Evolutionary conservation across 92 coral and sea anemone genomes (phyloP), one percentile per base, ranked within the genome.

Genomic region (Palythoa caribaeorum): DNA sequence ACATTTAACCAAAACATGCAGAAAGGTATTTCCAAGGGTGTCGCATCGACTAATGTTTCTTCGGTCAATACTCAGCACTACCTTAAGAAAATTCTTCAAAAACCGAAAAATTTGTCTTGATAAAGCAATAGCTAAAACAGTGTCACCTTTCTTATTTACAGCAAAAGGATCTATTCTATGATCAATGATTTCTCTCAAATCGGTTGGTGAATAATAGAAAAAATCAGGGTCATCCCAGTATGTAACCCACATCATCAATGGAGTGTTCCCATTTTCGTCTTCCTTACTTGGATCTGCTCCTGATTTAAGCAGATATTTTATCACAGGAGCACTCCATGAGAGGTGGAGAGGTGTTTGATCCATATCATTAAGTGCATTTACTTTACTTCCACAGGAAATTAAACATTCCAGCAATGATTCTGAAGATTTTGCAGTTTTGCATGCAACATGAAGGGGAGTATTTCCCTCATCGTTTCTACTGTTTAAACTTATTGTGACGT

Each of bases 401-500:
- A 75, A 37, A n/a, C 37, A 75, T 9, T 74, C 20, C 19, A 74
- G 38, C 48, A 75, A 75, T 12, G 79, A 48, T 8, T 3, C 5
- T n/a, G 15, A 17, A 12, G 16, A 10, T 28, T 2, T n/a, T 12
- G 47, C 39, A 14, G 60, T 37, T 39, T 15, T 76, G 38, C 60
- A 47, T 50, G 63, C 80, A 40, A 20, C 35, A 20, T 76, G 80
- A 76, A 76, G 38, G 7, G 80, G 80, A 5, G 80, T 76, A 50
- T 76, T 76, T 19, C 80, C 80, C 0, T 48, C 80, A 3, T 76
- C 62, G 20, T 76, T 60, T 76, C 80, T 76, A 20, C 80, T 76
- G 60, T 76, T 76, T 35, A 76, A 3, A 17, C 59, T 47, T 57
- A 50, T 38, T 20, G 37, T 50, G 28, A 28, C 28, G 28, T 28